Evolutionary conservation across 2,113 vertebrate genomes (phyloP).

Genomic region (Neogale vison): DNA sequence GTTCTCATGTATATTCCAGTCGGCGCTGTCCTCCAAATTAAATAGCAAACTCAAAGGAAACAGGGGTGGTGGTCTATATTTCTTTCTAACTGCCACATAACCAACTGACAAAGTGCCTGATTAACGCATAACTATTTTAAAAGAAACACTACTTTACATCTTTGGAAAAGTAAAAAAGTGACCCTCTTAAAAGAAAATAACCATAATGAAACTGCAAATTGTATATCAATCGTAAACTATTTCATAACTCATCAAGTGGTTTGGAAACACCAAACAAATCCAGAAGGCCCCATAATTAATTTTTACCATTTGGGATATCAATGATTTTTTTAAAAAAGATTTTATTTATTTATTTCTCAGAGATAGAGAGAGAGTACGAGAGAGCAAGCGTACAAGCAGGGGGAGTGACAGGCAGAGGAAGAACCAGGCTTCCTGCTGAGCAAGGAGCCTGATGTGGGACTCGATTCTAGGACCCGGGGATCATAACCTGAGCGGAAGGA

Average conservation of each 20-base stretch:
- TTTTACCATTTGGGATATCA: not conserved
- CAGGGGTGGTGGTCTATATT: not conserved
- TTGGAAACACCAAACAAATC: not conserved
- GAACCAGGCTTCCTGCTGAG: too few species aligned
- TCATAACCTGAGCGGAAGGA: too few species aligned
- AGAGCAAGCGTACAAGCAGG: too few species aligned
- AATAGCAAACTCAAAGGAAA: not conserved
- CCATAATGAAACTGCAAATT: not conserved
- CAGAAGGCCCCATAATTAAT: not conserved
- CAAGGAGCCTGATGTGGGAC: too few species aligned
- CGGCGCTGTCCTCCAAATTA: not conserved
- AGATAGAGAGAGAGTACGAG: too few species aligned
- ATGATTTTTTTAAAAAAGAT: not conserved
- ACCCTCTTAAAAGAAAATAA: not conserved
- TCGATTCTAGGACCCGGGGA: too few species aligned
- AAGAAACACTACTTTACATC: conserved; percentile 1
- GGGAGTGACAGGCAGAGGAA: too few species aligned
- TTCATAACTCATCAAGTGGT: not conserved
- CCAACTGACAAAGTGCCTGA: not conserved
- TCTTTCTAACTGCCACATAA: not conserved
- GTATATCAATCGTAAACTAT: not conserved
- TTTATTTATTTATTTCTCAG: too few species aligned
- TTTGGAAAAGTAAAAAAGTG: not conserved
- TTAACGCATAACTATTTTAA: not conserved
- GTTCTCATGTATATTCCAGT: not conserved